Conservation (phyloP, 2,888 invertebrate species). For the Apodemia duryi region DNA sequence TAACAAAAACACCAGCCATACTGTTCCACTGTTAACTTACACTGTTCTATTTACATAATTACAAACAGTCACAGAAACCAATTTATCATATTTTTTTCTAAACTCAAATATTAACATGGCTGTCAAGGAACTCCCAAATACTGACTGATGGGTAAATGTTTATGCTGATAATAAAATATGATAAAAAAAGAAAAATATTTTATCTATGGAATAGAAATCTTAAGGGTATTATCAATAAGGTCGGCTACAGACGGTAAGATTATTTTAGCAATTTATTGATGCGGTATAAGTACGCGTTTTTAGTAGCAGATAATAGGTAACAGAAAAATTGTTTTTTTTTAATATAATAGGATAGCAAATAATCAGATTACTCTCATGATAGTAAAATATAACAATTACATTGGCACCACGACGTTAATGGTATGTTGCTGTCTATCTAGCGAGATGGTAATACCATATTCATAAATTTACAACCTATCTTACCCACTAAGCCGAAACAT, state of each 20-base stretch:
- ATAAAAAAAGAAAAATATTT: conserved; percentile 8
- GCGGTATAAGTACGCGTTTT: too few species aligned
- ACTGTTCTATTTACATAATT: background rate
- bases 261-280: background rate
- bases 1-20: conserved; percentile 27
- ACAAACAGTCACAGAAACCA: background rate
- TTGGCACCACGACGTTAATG: too few species aligned
- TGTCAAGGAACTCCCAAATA: background rate
- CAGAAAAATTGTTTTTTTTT: too few species aligned
- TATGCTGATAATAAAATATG: background rate
- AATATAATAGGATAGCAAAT: too few species aligned
- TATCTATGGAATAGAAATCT: background rate
- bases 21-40: background rate
- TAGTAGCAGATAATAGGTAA: too few species aligned
- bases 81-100: conserved; percentile 2
- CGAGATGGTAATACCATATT: too few species aligned
- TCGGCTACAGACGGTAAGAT: background rate
- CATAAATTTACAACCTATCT: too few species aligned
- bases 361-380: too few species aligned
- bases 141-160: conserved; percentile 9
- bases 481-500: too few species aligned
- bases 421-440: too few species aligned
- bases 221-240: background rate
- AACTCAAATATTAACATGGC: background rate
- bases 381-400: too few species aligned